Evolutionary conservation across 2,797 vertebrate genomes (phyloP), one percentile per base, ranked within the genome.

Genomic region (Natrix natrix): DNA sequence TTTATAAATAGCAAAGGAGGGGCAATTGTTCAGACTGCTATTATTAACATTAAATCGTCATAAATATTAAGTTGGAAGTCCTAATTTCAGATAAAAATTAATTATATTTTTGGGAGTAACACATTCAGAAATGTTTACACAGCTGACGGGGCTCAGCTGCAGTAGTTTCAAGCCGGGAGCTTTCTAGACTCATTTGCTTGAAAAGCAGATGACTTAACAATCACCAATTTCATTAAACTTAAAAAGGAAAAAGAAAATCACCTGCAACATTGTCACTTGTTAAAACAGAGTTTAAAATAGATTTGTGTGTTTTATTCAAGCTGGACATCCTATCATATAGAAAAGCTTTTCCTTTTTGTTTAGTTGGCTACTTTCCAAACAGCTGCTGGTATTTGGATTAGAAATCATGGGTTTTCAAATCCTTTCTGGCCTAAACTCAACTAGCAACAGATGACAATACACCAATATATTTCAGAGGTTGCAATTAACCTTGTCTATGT

Each of bases 91-190:
- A 97, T 95, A 97, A 97, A 98, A 97, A 98, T 98, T 97, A 98
- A 98, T 98, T 97, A 97, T 98, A 97, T 97, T 98, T 98, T 97
- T 96, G 97, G 96, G 98, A 97, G 97, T 98, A 98, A 98, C 97
- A 97, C 96, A 96, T 96, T 97, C 96, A 95, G 94, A 96, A 97
- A 95, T 98, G 98, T 98, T 98, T 98, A 97, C 97, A 97, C 97
- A 98, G 97, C 97, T 98, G 98, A 97, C 94, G 95, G 97, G 96
- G 94, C 97, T 96, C 97, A 98, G 97, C 97, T 97, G 96, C 96
- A 97, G 95, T 95, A 96, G 97, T 96, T 95, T 97, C 56, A 26
- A 97, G 96, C 96, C 89, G 93, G 56, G 96, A 97, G 97, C 97
- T 97, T 96, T 97, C 96, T 97, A 96, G 95, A 96, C 93, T 93